Percentiles rank a stretch among this genome's conserved stretches.
Conservation (phyloP, 2,797 vertebrate species). For the Hoplostethus atlanticus region DNA sequence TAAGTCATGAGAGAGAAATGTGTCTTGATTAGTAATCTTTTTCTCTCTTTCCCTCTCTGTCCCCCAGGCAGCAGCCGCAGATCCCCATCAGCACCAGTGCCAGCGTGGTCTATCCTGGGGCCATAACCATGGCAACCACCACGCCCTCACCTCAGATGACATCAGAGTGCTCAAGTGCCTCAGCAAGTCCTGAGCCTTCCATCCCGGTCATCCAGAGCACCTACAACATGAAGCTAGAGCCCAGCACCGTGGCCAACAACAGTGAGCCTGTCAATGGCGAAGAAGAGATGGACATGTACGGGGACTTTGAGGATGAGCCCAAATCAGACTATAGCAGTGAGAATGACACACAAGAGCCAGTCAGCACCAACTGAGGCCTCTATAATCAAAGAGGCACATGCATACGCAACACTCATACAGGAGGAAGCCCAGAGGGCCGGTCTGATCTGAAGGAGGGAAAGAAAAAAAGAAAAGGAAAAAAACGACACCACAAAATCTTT, state of each 20-base stretch:
- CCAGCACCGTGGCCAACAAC: conserved; percentile 87
- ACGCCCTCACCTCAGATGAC: conserved; percentile 99
- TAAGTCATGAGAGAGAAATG: neutral
- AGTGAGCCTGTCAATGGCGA: conserved; percentile 92
- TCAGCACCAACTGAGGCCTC: conserved; percentile 95
- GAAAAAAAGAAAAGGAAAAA: conserved; percentile 60
- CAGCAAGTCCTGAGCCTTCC: conserved; percentile 96
- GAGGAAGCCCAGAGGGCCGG: conserved; percentile 58
- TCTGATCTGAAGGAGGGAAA: conserved; percentile 68
- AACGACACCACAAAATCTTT: conserved; percentile 70
- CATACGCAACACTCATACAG: conserved; percentile 63
- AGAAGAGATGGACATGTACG: conserved; percentile 99
- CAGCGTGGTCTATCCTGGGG: conserved; percentile 97
- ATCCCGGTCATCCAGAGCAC: conserved; percentile 99
- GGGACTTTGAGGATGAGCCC: conserved; percentile 98
- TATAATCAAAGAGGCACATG: conserved; percentile 38
- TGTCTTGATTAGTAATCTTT: neutral
- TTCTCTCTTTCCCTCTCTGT: conserved; percentile 24
- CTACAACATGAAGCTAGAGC: conserved; percentile 97
- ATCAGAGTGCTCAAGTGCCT: conserved; percentile 98
- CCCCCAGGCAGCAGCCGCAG: conserved; percentile 91
- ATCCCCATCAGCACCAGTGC: conserved; percentile 96
- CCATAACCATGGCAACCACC: conserved; percentile 96
- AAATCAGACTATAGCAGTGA: conserved; percentile 99
- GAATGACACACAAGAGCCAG: conserved; percentile 95